phyloP scores from a whole-genome alignment of 1,140 invertebrate species.

The Holcopasites calliopsidis region DNA sequence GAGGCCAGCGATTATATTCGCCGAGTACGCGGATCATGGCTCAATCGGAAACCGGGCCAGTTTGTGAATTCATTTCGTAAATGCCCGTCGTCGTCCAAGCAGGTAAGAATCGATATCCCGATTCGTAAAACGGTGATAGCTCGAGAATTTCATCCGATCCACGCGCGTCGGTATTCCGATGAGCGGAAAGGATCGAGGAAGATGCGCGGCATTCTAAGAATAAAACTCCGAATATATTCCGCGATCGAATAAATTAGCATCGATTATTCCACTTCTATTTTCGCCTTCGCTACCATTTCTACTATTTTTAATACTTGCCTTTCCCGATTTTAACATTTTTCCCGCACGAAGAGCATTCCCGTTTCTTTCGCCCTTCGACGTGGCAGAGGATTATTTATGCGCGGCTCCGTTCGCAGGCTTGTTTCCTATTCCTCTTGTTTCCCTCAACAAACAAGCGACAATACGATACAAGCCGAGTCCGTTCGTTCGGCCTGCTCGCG shows the following conservation, averaged over 20 bases:
- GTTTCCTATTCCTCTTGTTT: constrained; percentile 37
- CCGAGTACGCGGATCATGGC: background rate
- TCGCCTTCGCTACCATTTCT: no score
- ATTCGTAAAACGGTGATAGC: constrained; percentile 1
- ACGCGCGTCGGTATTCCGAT: constrained; percentile 11
- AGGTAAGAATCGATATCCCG: background rate
- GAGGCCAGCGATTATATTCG: background rate
- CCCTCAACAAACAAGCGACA: constrained; percentile 47
- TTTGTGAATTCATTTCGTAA: background rate
- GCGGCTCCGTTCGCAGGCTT: background rate
- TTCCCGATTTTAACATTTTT: background rate
- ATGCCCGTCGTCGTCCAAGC: background rate
- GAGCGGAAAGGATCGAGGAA: background rate
- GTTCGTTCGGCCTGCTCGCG: constrained; percentile 5
- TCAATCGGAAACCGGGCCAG: background rate
- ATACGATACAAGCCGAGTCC: constrained; percentile 38
- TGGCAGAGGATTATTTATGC: constrained; percentile 13
- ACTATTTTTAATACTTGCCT: no score
- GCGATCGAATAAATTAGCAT: background rate
- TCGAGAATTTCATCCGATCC: background rate
- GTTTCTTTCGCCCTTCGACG: background rate
- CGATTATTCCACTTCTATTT: background rate
- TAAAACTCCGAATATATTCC: background rate
- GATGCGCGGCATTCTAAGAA: background rate
- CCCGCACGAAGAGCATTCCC: no score